A percentile compares a stretch with the other conserved stretches of the same genome.
These are phyloP conservation scores for Sycophila sp. DNA, from an alignment of 1,140 invertebrate species.

Conservation along the genomic window DNA sequence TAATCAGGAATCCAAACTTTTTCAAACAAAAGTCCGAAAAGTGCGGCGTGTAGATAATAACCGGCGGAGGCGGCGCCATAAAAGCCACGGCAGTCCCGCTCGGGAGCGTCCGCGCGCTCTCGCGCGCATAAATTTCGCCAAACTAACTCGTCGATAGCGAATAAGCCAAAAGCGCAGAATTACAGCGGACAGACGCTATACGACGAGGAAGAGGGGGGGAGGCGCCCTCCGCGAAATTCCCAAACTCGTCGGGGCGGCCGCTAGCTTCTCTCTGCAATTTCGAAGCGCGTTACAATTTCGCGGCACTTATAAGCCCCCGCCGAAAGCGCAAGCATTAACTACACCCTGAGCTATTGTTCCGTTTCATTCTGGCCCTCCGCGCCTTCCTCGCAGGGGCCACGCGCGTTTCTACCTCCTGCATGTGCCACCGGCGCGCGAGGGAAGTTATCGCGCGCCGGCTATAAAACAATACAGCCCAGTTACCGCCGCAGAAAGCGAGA, in stretches of 20 bases:
- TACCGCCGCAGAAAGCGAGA: constrained; percentile 32
- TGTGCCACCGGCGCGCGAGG: too few relatives aligned
- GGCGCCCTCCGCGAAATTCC: not conserved
- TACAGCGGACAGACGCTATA: too few relatives aligned
- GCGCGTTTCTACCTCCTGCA: too few relatives aligned
- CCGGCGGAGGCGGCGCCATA: too few relatives aligned
- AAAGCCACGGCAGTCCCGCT: too few relatives aligned
- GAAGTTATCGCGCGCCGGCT: constrained; percentile 55
- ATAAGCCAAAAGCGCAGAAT: constrained; percentile 34
- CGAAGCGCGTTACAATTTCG: constrained; percentile 46
- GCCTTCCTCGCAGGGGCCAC: constrained; percentile 49
- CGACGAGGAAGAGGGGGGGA: too few relatives aligned
- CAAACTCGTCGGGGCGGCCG: constrained; percentile 25
- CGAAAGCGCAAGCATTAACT: constrained; percentile 53
- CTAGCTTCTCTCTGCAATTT: constrained; percentile 45
- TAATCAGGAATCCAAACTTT: too few relatives aligned
- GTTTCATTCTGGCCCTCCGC: constrained; percentile 51
- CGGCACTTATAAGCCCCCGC: constrained; percentile 30
- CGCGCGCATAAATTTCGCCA: constrained; percentile 1
- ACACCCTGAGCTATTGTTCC: constrained; percentile 60
- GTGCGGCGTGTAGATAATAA: too few relatives aligned
- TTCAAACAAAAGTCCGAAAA: too few relatives aligned
- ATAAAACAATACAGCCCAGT: constrained; percentile 61
- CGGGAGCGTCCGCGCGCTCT: too few relatives aligned
- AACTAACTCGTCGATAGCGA: not conserved